These are phyloP conservation scores for Hippoglossus hippoglossus DNA, from an alignment of 2,797 vertebrate species.

Conservation along the genomic window DNA sequence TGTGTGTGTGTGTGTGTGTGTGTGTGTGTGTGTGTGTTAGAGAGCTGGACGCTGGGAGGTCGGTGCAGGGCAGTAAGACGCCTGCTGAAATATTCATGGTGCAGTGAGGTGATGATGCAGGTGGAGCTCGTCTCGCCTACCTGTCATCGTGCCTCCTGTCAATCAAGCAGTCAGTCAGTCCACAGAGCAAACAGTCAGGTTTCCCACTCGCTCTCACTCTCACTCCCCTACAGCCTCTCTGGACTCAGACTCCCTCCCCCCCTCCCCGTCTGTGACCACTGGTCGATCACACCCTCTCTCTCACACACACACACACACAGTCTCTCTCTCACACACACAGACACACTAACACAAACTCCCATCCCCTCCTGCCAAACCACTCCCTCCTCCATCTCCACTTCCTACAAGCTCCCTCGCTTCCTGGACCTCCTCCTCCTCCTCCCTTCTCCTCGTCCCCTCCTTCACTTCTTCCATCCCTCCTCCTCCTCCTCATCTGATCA, in stretches of 20 bases:
- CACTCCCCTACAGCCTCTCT: constrained; percentile 44
- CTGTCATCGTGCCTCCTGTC: constrained; percentile 79
- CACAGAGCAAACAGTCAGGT: constrained; percentile 51
- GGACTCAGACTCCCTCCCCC: constrained; percentile 53
- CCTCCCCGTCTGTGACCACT: constrained; percentile 27
- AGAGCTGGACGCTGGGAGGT: constrained; percentile 41
- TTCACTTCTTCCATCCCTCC: constrained; percentile 13
- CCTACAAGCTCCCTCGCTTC: constrained; percentile 28
- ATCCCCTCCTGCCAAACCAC: constrained; percentile 30
- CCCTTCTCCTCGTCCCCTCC: constrained; percentile 3
- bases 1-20: constrained; percentile 18
- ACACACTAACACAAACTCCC: background rate
- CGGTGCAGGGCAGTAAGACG: constrained; percentile 22
- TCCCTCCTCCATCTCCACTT: constrained; percentile 41
- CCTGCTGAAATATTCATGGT: constrained; percentile 75
- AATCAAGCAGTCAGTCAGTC: constrained; percentile 60
- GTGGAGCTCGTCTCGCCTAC: constrained; percentile 76
- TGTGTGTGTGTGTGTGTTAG: constrained; percentile 12
- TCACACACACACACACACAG: constrained; percentile 1
- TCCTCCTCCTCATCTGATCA: constrained; percentile 18
- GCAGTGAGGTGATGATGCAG: constrained; percentile 49
- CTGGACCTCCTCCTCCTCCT: constrained; percentile 23
- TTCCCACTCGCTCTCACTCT: constrained; percentile 44
- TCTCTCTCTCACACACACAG: background rate
- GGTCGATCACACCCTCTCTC: constrained; percentile 32